phyloP scores from a whole-genome alignment of 2,797 vertebrate genomes.

The Chiroxiphia lanceolata region DNA sequence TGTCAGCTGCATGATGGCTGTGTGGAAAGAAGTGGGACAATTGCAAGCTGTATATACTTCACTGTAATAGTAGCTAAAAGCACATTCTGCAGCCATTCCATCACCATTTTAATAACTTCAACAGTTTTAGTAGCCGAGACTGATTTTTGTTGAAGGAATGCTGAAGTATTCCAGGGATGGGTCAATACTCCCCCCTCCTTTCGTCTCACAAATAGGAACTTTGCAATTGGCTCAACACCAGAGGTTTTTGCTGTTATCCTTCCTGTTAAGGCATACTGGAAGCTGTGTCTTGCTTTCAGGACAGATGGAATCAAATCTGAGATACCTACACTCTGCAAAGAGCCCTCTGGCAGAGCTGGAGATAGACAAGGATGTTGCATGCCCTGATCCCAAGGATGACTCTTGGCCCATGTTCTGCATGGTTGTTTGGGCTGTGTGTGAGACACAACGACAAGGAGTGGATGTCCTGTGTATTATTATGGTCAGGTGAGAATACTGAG shows the following conservation, averaged over 20 bases:
- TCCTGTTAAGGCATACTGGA: not conserved
- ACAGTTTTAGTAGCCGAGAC: not conserved
- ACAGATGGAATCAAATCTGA: not conserved
- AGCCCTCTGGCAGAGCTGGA: not conserved
- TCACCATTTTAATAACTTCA: not conserved
- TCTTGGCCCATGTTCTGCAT: rapidly evolving
- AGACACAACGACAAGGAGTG: rapidly evolving
- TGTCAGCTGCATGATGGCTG: not conserved
- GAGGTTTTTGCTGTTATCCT: not conserved
- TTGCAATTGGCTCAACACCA: not conserved
- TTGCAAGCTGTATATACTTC: not conserved
- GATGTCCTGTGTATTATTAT: not conserved
- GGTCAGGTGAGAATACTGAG: not conserved
- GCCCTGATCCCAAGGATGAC: not conserved
- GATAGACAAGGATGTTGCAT: not conserved
- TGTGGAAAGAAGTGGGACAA: not conserved
- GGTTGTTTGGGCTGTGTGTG: not conserved
- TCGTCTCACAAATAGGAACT: not conserved
- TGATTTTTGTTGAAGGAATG: not conserved
- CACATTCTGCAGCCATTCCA: not conserved
- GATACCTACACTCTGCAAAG: not conserved
- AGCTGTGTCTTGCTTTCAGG: not conserved
- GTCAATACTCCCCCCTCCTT: not conserved
- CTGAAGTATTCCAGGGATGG: not conserved
- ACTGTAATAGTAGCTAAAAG: not conserved